Percentiles rank a stretch among this genome's conserved stretches.
These are phyloP conservation scores for Rotaria macrura DNA, from an alignment of 2,888 invertebrate genomes.

Conservation along the genomic window DNA sequence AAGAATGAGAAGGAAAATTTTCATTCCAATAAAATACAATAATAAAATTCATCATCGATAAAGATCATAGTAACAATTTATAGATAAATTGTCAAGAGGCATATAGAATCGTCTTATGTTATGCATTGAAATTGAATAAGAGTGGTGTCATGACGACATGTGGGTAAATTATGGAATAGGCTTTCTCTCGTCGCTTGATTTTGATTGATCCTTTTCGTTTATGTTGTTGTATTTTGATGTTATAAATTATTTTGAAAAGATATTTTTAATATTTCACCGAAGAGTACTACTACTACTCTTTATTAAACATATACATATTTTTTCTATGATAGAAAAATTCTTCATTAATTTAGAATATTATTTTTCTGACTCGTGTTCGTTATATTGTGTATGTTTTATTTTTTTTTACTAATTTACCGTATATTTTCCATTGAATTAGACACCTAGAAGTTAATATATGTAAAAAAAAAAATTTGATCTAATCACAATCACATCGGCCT, in stretches of 20 bases:
- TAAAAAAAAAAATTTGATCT: no score
- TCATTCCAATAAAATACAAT: not conserved
- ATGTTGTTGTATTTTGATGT: not conserved
- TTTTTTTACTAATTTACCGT: not conserved
- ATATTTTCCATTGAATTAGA: no score
- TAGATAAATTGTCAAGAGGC: not conserved
- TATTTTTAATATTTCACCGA: not conserved
- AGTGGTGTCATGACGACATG: not conserved
- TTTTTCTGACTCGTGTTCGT: no score
- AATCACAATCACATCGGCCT: not conserved
- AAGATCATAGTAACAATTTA: not conserved
- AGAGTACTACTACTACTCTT: no score
- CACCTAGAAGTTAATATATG: no score
- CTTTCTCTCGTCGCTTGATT: not conserved
- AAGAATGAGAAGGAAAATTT: not conserved
- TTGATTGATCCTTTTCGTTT: not conserved
- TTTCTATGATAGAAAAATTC: not conserved
- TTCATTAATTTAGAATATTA: no score
- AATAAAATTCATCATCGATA: not conserved
- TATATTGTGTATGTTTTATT: not conserved
- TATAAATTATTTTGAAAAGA: not conserved
- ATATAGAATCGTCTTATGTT: not conserved
- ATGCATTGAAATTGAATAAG: not conserved
- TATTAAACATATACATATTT: no score
- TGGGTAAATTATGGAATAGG: not conserved